Percentiles rank a stretch among this genome's conserved stretches.
Conservation (phyloP, 2,113 vertebrate genomes). For the Cromileptes altivelis region DNA sequence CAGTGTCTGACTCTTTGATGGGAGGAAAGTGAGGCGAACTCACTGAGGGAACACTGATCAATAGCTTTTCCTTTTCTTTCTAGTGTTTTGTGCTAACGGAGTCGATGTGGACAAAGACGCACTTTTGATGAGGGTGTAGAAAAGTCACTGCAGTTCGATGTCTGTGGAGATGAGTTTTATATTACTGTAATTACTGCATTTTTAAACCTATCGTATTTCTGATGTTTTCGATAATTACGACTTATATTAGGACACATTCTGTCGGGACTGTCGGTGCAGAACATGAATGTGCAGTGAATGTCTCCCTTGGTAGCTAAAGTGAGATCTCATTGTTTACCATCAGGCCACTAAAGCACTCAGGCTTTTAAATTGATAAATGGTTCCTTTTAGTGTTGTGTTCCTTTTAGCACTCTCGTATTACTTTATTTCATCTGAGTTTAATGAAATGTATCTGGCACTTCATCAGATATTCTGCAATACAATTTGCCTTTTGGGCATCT, state of each 20-base stretch:
- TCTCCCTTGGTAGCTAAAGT: slow-evolving; percentile 21
- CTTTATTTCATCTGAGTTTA: slow-evolving; percentile 81
- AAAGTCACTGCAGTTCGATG: neutral
- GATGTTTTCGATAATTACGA: slow-evolving; percentile 28
- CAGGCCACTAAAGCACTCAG: slow-evolving; percentile 46
- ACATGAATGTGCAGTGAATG: neutral
- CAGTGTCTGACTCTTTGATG: slow-evolving; percentile 17
- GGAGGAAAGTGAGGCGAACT: slow-evolving; percentile 15
- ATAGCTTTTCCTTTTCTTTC: neutral
- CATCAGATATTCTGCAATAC: slow-evolving; percentile 74
- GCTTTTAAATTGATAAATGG: slow-evolving; percentile 78
- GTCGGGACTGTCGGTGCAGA: neutral
- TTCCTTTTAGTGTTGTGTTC: slow-evolving; percentile 68
- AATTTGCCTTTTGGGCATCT: slow-evolving; percentile 78
- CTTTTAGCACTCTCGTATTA: slow-evolving; percentile 77
- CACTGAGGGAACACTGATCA: slow-evolving; percentile 13
- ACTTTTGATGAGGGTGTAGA: neutral
- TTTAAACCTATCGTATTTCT: slow-evolving; percentile 8
- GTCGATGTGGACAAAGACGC: neutral
- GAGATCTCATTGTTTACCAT: slow-evolving; percentile 72
- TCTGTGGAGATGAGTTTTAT: neutral
- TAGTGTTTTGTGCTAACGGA: neutral
- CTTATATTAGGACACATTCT: neutral
- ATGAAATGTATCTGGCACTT: slow-evolving; percentile 83
- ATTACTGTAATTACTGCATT: slow-evolving; percentile 18